Conservation (phyloP, 2,797 vertebrate genomes). For the Micrastur ruficollis region DNA sequence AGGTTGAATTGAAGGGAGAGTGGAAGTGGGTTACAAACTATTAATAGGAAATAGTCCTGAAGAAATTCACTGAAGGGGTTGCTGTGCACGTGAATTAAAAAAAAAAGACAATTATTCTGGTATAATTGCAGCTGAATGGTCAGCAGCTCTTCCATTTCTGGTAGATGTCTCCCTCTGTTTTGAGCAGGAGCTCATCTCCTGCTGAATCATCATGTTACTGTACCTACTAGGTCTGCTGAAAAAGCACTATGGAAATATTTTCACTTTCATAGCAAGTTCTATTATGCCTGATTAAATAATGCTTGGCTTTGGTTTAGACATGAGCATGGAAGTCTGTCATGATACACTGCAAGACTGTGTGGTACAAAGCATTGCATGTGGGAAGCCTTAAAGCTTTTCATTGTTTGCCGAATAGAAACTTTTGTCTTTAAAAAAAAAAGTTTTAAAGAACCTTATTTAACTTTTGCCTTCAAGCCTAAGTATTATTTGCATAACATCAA, state of each 20-base stretch:
- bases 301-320: not conserved
- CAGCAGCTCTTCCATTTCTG: not conserved
- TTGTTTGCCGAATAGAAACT: not conserved
- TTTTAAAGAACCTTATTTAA: not conserved
- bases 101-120: not conserved
- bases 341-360: not conserved
- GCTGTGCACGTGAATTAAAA: not conserved
- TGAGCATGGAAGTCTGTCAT: not conserved
- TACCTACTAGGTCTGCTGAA: not conserved
- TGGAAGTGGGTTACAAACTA: not conserved
- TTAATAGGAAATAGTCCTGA: not conserved
- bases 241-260: constrained; percentile 28
- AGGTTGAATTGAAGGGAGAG: not conserved
- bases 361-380: not conserved
- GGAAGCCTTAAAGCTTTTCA: not conserved
- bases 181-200: not conserved
- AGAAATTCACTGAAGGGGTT: not conserved
- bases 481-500: not conserved
- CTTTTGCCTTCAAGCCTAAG: not conserved
- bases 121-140: not conserved
- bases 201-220: not conserved
- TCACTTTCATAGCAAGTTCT: not conserved
- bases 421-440: not conserved
- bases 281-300: not conserved
- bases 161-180: not conserved